A percentile compares a stretch with the other conserved stretches of the same genome.
These are phyloP conservation scores for Leptodactylus fuscus DNA, from an alignment of 2,113 vertebrate species.

Conservation along the genomic window DNA sequence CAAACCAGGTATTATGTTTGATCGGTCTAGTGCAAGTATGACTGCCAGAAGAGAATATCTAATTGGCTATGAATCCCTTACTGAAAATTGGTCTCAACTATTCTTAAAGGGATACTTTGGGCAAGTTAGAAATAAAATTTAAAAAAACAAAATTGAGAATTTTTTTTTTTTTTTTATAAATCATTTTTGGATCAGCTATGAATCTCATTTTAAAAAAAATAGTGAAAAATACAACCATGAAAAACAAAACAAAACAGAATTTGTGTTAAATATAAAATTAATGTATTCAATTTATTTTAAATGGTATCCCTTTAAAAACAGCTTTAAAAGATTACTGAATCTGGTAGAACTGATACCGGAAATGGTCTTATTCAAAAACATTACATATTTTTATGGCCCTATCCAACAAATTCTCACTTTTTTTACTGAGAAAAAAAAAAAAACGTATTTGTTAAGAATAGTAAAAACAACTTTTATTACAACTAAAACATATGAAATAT, in stretches of 20 bases:
- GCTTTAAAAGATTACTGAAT: neutral
- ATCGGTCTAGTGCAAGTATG: conserved; percentile 3
- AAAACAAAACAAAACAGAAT: neutral
- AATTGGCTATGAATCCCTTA: neutral
- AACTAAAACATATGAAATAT: too few species aligned
- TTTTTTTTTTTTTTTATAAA: neutral
- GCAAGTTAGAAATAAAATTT: neutral
- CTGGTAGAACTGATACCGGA: neutral
- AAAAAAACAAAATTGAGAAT: neutral
- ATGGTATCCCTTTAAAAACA: neutral
- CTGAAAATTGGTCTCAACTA: neutral
- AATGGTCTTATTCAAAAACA: neutral
- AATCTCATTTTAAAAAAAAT: neutral
- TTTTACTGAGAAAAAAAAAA: neutral
- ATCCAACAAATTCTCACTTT: neutral
- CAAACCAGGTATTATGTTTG: neutral
- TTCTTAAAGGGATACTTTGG: conserved; percentile 14
- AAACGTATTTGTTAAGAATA: neutral
- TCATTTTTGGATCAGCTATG: neutral
- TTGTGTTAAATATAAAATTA: too few species aligned
- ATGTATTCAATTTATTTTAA: neutral
- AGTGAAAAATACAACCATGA: neutral
- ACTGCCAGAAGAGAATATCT: neutral
- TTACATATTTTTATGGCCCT: neutral
- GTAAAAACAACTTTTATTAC: neutral